Evolutionary conservation across 2,888 invertebrate genomes (phyloP), one percentile per base, ranked within the genome.

Genomic region (Folsomia manolachei): DNA sequence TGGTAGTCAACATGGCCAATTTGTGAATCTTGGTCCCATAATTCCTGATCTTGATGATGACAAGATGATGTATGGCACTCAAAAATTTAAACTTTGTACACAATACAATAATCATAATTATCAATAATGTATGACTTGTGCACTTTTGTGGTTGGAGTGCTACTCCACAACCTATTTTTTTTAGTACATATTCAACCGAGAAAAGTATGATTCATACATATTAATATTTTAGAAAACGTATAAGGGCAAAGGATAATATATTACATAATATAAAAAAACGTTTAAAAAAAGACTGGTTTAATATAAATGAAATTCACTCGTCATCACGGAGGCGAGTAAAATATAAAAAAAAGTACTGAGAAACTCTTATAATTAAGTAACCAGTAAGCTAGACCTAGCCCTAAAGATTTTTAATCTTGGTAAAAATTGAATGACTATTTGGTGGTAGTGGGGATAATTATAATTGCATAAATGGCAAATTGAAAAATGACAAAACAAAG

Each of bases 251-350:
- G 19, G 62, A 62, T 62, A 62, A 7, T 62, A 62, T 62, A 23
- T 19, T 62, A 24, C n/a, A n/a, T n/a, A n/a, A n/a, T n/a, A n/a
- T n/a, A n/a, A n/a, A n/a, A 62, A 62, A 62, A 62, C 62, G 62
- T 62, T 62, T 62, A 62, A 62, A 62, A 60, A 62, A 62, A 62
- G 62, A 62, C 62, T 62, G 62, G 62, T 24, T 25, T 62, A 24
- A 23, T n/a, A 62, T 25, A 19, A 62, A 23, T 23, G 14, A 62
- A 62, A 23, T 24, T 7, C 7, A 56, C 56, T 62, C 62, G 62
- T 24, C 23, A 25, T 14, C 11, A 7, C 23, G 9, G n/a, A 23
- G 14, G 26, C 62, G 62, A 24, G 23, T 24, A 19, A 62, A 62
- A n/a, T n/a, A n/a, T n/a, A n/a, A 7, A 62, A 62, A 62, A 62